Base-by-base conservation (phyloP, 2,797 vertebrate species). In the Spheniscus humboldti region DNA sequence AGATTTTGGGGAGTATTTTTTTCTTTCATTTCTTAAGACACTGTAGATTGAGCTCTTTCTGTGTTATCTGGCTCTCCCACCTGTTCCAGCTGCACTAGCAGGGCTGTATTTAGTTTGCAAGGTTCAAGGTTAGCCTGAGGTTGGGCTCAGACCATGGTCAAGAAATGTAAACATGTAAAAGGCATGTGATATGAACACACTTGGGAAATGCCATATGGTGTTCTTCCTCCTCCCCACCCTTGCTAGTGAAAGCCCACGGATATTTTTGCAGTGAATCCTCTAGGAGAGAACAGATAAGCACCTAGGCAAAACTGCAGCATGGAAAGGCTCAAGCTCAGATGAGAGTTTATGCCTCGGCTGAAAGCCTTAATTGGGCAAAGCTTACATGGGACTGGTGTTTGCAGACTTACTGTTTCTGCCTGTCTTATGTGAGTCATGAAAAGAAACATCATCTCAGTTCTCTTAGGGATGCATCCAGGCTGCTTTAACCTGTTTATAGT, bases 121-220 rank as follows among this genome's bases (percentile, higher is more conserved):
- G 52, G 63, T 92, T 97, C 94, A 96, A 94, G 87, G 94, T 79
- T 95, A 88, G n/a, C 76, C 69, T 84, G 87, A 91, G 41, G 27
- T 28, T 92, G 73, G 60, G 50, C 85, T 95, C 39, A 69, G 82
- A 82, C 67, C 52, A 53, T 14, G 63, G 87, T 56, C 69, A 92
- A 95, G 92, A 82, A 94, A 91, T 85, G 73, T 82, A 94, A 96
- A 96, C 52, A 64, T 18, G 39, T 66, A 78, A 79, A 90, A 94
- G 59, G 48, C 67, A 39, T 43, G 82, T 52, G 83, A 69, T 86
- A 24, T 25, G 55, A 82, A 67, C 43, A 76, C 45, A 2, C 30
- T 80, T 87, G 68, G 75, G 84, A 96, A 92, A 92, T 79, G 67
- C 84, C 84, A 72, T 81, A 80, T 91, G 88, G 47, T 48, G 45